phyloP scores from a whole-genome alignment of 2,888 invertebrate species.

The Perithous albicinctus region DNA sequence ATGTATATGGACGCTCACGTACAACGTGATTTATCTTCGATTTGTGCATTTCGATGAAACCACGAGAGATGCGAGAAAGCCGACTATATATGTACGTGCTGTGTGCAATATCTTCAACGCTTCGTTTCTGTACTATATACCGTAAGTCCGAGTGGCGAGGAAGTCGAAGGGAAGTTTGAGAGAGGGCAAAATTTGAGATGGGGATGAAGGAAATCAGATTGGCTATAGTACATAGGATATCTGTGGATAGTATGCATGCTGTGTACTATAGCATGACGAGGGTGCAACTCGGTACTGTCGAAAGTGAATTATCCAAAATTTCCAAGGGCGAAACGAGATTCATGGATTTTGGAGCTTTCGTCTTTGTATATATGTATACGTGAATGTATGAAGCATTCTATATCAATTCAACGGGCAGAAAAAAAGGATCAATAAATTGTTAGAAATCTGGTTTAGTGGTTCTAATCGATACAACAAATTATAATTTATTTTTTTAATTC shows the following conservation, averaged over 20 bases:
- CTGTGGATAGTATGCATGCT: constrained; percentile 25
- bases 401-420: no score
- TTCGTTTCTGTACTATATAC: neutral
- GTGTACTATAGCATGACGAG: constrained; percentile 41
- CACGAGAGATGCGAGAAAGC: constrained; percentile 37
- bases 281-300: constrained; percentile 59
- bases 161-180: constrained; percentile 31
- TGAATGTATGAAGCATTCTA: no score
- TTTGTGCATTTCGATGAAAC: constrained; percentile 75
- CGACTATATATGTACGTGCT: constrained; percentile 3
- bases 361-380: constrained; percentile 18
- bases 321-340: constrained; percentile 63
- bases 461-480: no score
- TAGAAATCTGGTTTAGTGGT: no score
- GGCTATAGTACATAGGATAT: neutral
- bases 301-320: constrained; percentile 64
- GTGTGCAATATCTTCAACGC: no score
- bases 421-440: no score
- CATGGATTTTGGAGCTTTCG: constrained; percentile 45
- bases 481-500: no score
- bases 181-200: constrained; percentile 13
- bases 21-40: constrained; percentile 77
- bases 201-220: constrained; percentile 54
- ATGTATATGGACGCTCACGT: constrained; percentile 50
- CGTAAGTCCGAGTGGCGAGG: constrained; percentile 26